Percentiles rank a stretch among this genome's conserved stretches.
phyloP scores from a whole-genome alignment of 2,888 invertebrate genomes.

The Pristionchus exspectatus region DNA sequence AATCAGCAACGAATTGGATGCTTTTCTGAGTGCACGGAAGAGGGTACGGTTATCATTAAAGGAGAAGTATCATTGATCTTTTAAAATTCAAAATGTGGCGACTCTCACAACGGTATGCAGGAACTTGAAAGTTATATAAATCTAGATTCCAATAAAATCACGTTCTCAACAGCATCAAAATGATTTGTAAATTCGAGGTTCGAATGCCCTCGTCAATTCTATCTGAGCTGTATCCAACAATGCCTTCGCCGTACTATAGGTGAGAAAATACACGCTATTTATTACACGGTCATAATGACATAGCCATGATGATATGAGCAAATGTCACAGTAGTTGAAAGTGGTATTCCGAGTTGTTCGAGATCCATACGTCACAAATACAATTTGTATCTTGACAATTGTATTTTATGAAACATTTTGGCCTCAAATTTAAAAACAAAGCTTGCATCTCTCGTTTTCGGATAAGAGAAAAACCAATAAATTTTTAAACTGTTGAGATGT shows the following conservation, averaged over 20 bases:
- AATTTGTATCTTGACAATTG: neutral
- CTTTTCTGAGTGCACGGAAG: constrained; percentile 72
- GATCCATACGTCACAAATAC: too few species aligned
- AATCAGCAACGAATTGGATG: constrained; percentile 70
- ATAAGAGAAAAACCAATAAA: too few species aligned
- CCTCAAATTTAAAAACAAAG: neutral
- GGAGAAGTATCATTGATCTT: neutral
- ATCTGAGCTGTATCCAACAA: constrained; percentile 77
- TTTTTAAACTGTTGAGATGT: too few species aligned
- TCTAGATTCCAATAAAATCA: neutral
- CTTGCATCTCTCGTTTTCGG: too few species aligned
- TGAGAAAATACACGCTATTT: constrained; percentile 52
- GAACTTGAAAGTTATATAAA: neutral
- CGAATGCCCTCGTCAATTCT: constrained; percentile 78
- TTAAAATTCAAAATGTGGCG: too few species aligned
- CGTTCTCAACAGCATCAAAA: neutral
- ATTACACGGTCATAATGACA: neutral
- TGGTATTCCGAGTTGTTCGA: too few species aligned
- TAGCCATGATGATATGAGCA: too few species aligned
- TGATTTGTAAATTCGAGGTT: constrained; percentile 53
- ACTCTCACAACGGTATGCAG: too few species aligned
- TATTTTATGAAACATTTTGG: neutral
- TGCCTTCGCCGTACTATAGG: constrained; percentile 78
- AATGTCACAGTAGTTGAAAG: too few species aligned
- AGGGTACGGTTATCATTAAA: constrained; percentile 59